Percentiles rank a stretch among this genome's conserved stretches.
phyloP scores from a whole-genome alignment of 1,140 invertebrate genomes.

The Muscidifurax raptorellus region DNA sequence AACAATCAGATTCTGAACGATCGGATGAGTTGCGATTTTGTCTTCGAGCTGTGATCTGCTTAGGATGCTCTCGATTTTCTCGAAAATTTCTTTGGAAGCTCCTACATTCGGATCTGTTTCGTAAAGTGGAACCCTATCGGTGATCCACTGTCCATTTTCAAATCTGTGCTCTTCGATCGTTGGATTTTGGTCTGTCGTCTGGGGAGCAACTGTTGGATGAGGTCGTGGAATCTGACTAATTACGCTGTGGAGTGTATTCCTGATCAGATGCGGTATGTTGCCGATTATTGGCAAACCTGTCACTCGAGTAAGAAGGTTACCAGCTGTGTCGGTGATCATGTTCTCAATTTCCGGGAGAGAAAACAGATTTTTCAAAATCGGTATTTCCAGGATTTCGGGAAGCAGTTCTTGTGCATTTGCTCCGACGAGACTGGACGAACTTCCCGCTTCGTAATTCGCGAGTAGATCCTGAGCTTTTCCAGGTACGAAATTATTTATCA shows the following conservation, averaged over 20 bases:
- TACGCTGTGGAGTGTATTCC: conserved; percentile 47
- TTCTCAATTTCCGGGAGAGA: conserved; percentile 58
- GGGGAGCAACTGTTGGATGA: background rate
- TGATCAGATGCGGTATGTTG: conserved; percentile 44
- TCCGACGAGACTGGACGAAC: conserved; percentile 28
- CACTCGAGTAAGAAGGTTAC: conserved; percentile 52
- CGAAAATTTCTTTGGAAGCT: background rate
- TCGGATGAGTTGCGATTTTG: conserved; percentile 48
- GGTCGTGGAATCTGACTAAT: conserved; percentile 29
- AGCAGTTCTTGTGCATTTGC: conserved; percentile 52
- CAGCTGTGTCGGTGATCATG: conserved; percentile 57
- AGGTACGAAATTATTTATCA: conserved; percentile 62
- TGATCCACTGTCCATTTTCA: background rate
- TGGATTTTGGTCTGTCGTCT: background rate
- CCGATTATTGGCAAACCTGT: conserved; percentile 34
- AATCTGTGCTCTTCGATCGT: background rate
- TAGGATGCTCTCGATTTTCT: conserved; percentile 56
- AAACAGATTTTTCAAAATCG: conserved; percentile 62
- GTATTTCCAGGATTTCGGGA: conserved; percentile 60
- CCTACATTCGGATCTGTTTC: no score
- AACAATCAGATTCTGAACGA: conserved; percentile 64
- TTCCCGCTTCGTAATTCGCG: conserved; percentile 30
- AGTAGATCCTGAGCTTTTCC: conserved; percentile 37
- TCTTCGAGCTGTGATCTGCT: conserved; percentile 55
- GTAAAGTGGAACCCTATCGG: background rate